Percentiles rank a stretch among this genome's conserved stretches.
Evolutionary conservation across 37 sponge, comb jelly and placozoan species (phyloP).

Genomic region (Aplysina aerophoba): DNA sequence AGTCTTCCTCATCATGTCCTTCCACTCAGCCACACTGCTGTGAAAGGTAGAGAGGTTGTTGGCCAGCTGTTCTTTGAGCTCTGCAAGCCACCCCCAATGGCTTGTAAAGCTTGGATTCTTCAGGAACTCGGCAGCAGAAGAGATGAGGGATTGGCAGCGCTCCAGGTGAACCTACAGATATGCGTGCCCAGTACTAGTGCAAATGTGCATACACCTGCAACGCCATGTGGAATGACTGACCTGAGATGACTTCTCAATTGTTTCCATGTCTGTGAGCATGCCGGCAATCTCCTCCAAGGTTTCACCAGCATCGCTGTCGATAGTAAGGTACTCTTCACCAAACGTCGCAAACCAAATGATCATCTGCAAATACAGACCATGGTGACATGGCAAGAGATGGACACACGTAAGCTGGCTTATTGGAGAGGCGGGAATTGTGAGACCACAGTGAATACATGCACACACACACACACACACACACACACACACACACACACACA

Average conservation of each 20-base stretch:
- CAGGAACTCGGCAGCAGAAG: conserved; percentile 31
- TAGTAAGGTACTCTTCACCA: conserved; percentile 70
- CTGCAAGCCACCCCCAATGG: conserved; percentile 1
- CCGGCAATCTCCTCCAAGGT: conserved; percentile 47
- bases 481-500: too few relatives aligned
- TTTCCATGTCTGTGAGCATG: conserved; percentile 50
- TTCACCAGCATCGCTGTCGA: conserved; percentile 61
- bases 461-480: too few relatives aligned
- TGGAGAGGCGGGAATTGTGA: too few relatives aligned
- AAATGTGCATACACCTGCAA: too few relatives aligned
- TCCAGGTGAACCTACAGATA: neutral
- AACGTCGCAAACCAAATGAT: conserved; percentile 79
- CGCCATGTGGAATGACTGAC: too few relatives aligned
- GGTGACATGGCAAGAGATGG: too few relatives aligned
- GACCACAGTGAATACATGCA: too few relatives aligned
- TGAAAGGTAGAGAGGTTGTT: conserved; percentile 47
- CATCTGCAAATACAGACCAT: conserved; percentile 42
- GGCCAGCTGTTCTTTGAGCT: conserved; percentile 49
- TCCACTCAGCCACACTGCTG: conserved; percentile 29
- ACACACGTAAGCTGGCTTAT: too few relatives aligned
- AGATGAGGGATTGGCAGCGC: neutral
- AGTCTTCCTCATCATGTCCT: conserved; percentile 55
- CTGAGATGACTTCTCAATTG: conserved; percentile 59
- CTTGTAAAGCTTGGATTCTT: conserved; percentile 27
- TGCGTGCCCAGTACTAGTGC: too few relatives aligned